A percentile compares a stretch with the other conserved stretches of the same genome.
These are phyloP conservation scores for Onychostruthus taczanowskii DNA, from an alignment of 2,113 vertebrate species.

Conservation along the genomic window DNA sequence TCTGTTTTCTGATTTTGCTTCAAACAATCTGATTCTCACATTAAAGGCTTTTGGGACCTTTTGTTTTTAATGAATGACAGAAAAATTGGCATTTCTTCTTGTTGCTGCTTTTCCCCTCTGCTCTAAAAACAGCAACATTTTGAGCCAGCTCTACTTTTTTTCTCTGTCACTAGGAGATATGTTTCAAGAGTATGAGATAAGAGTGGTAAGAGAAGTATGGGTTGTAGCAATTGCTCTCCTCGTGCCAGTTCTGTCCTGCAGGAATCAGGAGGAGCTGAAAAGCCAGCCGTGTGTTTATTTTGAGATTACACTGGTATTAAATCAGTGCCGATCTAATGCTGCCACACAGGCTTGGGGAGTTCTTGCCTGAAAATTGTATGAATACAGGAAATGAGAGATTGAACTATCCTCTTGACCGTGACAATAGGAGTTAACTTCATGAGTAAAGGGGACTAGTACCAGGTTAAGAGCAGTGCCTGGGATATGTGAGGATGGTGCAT, in stretches of 20 bases:
- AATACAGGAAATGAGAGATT: not conserved
- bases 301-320: not conserved
- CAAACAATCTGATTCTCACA: not conserved
- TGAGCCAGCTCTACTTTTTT: not conserved
- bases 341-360: not conserved
- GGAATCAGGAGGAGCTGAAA: not conserved
- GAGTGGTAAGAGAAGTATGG: not conserved
- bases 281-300: not conserved
- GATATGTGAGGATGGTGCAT: not conserved
- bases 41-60: not conserved
- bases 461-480: not conserved
- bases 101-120: not conserved
- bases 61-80: not conserved
- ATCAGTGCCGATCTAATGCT: not conserved
- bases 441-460: not conserved
- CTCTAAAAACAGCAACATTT: not conserved
- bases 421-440: not conserved
- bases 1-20: not conserved
- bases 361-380: not conserved
- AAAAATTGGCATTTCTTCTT: not conserved
- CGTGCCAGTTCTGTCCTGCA: not conserved
- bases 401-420: not conserved
- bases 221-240: not conserved
- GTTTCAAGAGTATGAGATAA: constrained; percentile 3
- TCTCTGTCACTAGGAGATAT: not conserved